Base-by-base conservation (phyloP, 2,113 vertebrate species). In the Dromaius novaehollandiae region DNA sequence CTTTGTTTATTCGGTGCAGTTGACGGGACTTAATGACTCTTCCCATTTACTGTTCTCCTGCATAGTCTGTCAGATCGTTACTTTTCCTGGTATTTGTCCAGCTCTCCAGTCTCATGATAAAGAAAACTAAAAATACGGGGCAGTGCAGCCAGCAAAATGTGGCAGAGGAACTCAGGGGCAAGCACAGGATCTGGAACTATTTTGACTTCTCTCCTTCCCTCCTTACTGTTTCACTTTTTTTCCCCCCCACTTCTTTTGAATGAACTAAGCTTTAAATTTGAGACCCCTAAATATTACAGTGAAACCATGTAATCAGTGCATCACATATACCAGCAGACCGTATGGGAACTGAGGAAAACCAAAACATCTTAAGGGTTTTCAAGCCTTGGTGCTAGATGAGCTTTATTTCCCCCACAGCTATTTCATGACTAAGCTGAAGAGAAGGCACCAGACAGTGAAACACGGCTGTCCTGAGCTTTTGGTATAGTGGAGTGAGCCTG, bases 101-200 rank as follows among this genome's bases (percentile, higher is more conserved):
- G 66, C 34, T 40, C 68, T 88, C 89, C 68, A 0, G 4, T 32
- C 66, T 82, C 84, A 46, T 71, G 82, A 93, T 24, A 74, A 89
- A 66, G 7, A 44, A 89, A 95, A 80, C 60, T 70, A 56, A 92
- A 96, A 94, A 66, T 50, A 83, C 30, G 70, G 71, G 36, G 60
- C 68, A 92, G 68, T 32, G 18, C 3, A 1, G 53, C 68, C 26
- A 85, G 22, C 8, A 44, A 7, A 5, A 79, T 86, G 79, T 80
- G 78, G 50, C 53, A 88, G 55, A 70, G 44, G 40, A 80, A 51
- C 82, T 88, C 60, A 68, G 66, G 75, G 64, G 25, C 56, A 89
- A 32, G 56, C 40, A 66, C 60, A 89, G 34, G 46, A 92, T 60
- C 63, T 83, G 53, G 40, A 94, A 81, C 21, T 68, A 14, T 69